Percentiles rank a stretch among this genome's conserved stretches.
Evolutionary conservation across 2,888 invertebrate species (phyloP).

Genomic region (Drosophila helvetica): DNA sequence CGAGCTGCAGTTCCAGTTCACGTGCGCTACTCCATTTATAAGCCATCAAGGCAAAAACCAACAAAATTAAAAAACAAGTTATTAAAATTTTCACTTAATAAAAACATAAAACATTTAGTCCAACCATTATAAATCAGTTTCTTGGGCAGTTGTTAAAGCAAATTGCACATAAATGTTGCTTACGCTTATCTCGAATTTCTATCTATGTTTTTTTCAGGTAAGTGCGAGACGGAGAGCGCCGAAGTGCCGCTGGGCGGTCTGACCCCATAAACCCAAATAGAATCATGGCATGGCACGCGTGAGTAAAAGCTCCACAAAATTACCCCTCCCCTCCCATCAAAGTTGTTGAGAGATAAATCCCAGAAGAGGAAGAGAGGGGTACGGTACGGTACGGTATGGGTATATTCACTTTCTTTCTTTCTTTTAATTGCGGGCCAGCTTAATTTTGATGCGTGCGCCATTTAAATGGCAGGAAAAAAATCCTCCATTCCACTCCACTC

Average conservation of each 20-base stretch:
- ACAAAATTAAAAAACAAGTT: conserved; percentile 37
- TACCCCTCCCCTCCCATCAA: conserved; percentile 34
- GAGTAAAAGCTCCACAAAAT: conserved; percentile 69
- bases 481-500: background rate
- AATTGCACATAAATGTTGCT: conserved; percentile 59
- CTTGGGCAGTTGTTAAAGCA: conserved; percentile 34
- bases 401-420: conserved; percentile 67
- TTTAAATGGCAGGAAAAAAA: conserved; percentile 74
- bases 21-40: conserved; percentile 33
- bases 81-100: conserved; percentile 63
- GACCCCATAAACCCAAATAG: conserved; percentile 64
- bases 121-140: conserved; percentile 55
- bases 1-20: conserved; percentile 16
- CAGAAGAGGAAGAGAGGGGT: background rate
- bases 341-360: conserved; percentile 42
- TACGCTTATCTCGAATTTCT: conserved; percentile 59
- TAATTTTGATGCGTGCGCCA: conserved; percentile 69
- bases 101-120: conserved; percentile 51
- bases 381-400: conserved; percentile 3
- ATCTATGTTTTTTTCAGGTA: conserved; percentile 67
- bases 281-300: conserved; percentile 69
- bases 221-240: conserved; percentile 26
- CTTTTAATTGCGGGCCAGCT: conserved; percentile 70
- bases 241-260: conserved; percentile 26
- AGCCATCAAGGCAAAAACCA: conserved; percentile 13